A percentile compares a stretch with the other conserved stretches of the same genome.
phyloP scores from a whole-genome alignment of 2,797 vertebrate genomes.

The Schizothorax lantsangensis region DNA sequence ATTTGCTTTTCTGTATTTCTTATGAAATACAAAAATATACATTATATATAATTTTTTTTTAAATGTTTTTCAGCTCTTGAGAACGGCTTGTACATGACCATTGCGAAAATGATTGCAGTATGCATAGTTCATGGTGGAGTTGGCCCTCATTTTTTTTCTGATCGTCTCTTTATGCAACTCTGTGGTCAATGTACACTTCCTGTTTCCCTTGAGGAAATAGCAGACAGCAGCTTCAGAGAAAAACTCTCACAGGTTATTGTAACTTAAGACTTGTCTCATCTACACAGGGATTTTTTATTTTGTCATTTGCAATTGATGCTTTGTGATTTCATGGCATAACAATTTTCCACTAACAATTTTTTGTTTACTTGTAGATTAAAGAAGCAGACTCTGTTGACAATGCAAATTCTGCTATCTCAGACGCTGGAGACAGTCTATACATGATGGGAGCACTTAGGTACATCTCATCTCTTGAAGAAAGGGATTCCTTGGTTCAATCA shows the following conservation, averaged over 20 bases:
- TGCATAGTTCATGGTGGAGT: slow-evolving; percentile 33
- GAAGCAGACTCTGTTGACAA: slow-evolving; percentile 2
- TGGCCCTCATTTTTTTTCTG: slow-evolving; percentile 29
- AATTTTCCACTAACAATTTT: no score
- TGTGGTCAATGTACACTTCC: slow-evolving; percentile 5
- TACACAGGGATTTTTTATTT: not conserved
- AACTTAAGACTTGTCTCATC: not conserved
- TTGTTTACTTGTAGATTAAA: slow-evolving; percentile 16
- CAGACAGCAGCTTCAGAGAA: slow-evolving; percentile 28
- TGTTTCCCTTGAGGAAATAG: slow-evolving; percentile 28
- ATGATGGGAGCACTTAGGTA: not conserved
- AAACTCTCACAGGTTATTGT: slow-evolving; percentile 14
- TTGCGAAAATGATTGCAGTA: slow-evolving; percentile 34
- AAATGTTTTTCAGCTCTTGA: slow-evolving; percentile 4
- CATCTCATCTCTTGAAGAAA: slow-evolving; percentile 22
- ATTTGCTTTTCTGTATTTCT: no score
- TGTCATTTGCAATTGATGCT: not conserved
- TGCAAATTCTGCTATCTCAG: not conserved
- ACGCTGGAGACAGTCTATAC: not conserved
- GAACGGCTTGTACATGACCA: slow-evolving; percentile 8
- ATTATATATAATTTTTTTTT: no score
- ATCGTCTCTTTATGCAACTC: slow-evolving; percentile 30
- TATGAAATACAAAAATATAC: no score
- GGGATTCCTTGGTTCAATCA: slow-evolving; percentile 17
- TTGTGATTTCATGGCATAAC: not conserved